Base-by-base conservation (phyloP, 2,113 vertebrate species). In the Corvus cornix region DNA sequence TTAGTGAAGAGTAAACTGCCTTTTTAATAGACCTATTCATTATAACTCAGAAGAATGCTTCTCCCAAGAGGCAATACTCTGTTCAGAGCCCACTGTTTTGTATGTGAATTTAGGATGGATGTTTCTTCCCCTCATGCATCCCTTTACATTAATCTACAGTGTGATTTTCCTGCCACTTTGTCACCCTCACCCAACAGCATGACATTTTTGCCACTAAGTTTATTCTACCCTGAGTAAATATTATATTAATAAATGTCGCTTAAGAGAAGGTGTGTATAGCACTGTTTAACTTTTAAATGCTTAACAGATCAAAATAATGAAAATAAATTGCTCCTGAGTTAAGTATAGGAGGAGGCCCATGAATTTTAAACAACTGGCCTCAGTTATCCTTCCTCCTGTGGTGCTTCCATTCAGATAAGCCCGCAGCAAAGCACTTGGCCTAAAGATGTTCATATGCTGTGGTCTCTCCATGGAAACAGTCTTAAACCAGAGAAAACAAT, bases 381-480 rank as follows among this genome's bases (percentile, higher is more conserved):
- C 69, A 64, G 92, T 96, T 93, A 82, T 96, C 73, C 88, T 60
- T 91, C 92, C 92, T 89, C 72, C 82, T 33, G 72, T 68, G 88
- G 73, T 72, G 79, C 92, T 78, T 94, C 87, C 93, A 92, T 93
- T 94, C 88, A 88, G 88, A 95, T 96, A 94, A 97, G 90, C 90
- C 93, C 89, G 88, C 92, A 95, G 96, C 60, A 84, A 92, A 87
- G 92, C 80, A 60, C 76, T 96, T 96, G 95, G 95, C 94, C 96
- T 96, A 89, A 92, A 96, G 96, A 90, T 93, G 92, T 94, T 94
- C 84, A 17, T 97, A 10, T 90, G 92, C 95, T 92, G 83, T 96
- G 90, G 90, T 95, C 93, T 97, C 96, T 96, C 96, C 93, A 96
- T 96, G 96, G 96, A 96, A 97, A 97, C 93, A 90, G 88, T 43